phyloP scores from a whole-genome alignment of 2,113 vertebrate genomes.

The Diphyllodes magnificus region DNA sequence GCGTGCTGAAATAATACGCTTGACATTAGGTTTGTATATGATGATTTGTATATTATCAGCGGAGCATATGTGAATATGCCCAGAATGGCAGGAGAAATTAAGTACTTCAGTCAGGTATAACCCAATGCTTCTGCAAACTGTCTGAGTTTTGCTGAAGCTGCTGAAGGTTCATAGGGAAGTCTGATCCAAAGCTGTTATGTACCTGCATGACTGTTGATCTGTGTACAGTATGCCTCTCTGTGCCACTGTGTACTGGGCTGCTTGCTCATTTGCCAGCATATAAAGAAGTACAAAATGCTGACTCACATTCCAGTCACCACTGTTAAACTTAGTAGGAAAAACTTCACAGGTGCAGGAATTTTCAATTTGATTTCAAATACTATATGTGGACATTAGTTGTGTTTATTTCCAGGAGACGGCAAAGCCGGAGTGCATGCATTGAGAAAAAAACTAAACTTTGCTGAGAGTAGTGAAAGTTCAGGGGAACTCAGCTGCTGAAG shows the following conservation, averaged over 20 bases:
- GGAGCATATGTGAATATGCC: neutral
- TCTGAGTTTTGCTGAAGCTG: neutral
- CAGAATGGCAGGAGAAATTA: neutral
- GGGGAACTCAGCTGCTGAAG: neutral
- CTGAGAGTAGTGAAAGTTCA: neutral
- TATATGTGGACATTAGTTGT: neutral
- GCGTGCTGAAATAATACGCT: neutral
- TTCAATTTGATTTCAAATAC: neutral
- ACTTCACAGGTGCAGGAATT: neutral
- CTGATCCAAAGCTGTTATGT: neutral
- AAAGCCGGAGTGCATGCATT: neutral
- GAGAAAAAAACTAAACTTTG: neutral
- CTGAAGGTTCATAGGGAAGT: neutral
- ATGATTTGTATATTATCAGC: neutral
- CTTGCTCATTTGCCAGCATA: neutral
- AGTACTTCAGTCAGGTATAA: neutral
- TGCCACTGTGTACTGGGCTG: neutral
- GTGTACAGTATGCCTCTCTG: accelerated
- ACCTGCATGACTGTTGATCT: neutral
- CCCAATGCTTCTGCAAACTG: neutral
- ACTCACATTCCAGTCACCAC: neutral
- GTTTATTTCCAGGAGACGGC: neutral
- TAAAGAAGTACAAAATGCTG: neutral
- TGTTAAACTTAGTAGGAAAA: neutral
- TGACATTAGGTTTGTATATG: neutral